phyloP scores from a whole-genome alignment of 2,888 invertebrate species.

The Linnaemya vulpina region DNA sequence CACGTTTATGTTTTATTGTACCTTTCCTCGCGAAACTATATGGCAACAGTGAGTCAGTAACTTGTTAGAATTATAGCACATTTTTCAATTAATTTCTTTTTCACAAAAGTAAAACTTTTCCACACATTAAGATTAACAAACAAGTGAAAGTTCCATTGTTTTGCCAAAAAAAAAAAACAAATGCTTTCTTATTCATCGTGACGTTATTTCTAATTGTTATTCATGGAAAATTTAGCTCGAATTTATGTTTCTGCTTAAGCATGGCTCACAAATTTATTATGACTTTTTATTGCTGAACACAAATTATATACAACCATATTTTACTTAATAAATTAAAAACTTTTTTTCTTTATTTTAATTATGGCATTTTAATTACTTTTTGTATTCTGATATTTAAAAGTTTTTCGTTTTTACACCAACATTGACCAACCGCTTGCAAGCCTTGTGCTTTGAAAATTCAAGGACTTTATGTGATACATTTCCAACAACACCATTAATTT shows the following conservation, averaged over 20 bases:
- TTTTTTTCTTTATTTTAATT: not conserved
- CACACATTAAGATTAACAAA: not conserved
- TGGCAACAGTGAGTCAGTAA: not conserved
- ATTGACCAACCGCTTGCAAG: not conserved
- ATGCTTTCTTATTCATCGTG: not conserved
- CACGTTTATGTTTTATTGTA: not conserved
- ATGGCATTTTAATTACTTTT: not conserved
- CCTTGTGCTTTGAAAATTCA: not conserved
- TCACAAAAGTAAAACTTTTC: not conserved
- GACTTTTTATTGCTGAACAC: not conserved
- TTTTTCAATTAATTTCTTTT: not conserved
- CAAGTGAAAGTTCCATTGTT: conserved; percentile 1
- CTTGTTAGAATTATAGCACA: not conserved
- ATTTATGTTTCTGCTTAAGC: not conserved
- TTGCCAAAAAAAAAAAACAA: not conserved
- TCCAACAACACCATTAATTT: not conserved
- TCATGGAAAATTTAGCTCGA: not conserved
- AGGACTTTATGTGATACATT: not conserved
- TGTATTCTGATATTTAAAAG: not conserved
- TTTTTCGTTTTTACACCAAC: not conserved
- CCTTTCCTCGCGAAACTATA: not conserved
- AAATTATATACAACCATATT: not conserved
- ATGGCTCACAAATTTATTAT: not conserved
- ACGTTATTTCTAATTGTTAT: not conserved
- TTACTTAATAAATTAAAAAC: not conserved